Percentiles rank a stretch among this genome's conserved stretches.
Conservation (phyloP, 2,113 vertebrate genomes). For the Corythornis cristatus region DNA sequence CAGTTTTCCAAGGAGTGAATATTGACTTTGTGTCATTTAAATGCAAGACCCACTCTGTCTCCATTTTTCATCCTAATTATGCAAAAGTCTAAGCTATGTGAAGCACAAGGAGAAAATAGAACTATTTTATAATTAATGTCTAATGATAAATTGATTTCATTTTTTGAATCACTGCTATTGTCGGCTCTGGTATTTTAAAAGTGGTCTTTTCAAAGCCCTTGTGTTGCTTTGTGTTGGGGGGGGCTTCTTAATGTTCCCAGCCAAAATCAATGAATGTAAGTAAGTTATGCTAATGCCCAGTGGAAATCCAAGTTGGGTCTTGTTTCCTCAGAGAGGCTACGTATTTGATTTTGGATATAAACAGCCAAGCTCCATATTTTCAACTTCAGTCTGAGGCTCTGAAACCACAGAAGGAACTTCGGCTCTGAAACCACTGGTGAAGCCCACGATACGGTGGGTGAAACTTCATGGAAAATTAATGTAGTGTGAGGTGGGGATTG, state of each 20-base stretch:
- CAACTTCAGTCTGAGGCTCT: slow-evolving; percentile 33
- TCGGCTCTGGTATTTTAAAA: slow-evolving; percentile 32
- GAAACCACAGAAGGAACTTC: slow-evolving; percentile 20
- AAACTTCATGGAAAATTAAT: slow-evolving; percentile 33
- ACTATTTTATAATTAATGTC: slow-evolving; percentile 58
- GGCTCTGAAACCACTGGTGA: slow-evolving; percentile 23
- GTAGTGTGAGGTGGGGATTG: neutral
- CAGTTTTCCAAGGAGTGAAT: neutral
- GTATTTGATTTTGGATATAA: slow-evolving; percentile 47
- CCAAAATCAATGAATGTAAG: slow-evolving; percentile 10
- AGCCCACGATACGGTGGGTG: neutral
- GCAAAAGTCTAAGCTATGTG: slow-evolving; percentile 19
- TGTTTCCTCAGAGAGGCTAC: slow-evolving; percentile 9
- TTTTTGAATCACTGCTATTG: slow-evolving; percentile 43
- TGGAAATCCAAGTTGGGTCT: slow-evolving; percentile 34
- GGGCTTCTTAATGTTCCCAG: neutral
- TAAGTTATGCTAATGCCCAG: neutral
- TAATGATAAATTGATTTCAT: slow-evolving; percentile 61
- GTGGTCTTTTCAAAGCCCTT: neutral
- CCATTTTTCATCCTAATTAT: slow-evolving; percentile 59
- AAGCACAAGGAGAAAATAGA: slow-evolving; percentile 63
- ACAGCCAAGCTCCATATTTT: slow-evolving; percentile 16
- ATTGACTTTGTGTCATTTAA: slow-evolving; percentile 22
- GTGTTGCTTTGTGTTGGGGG: neutral
- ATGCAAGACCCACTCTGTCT: slow-evolving; percentile 17